Percentiles rank a stretch among this genome's conserved stretches.
phyloP scores from a whole-genome alignment of 2,888 invertebrate genomes.

The Meliscaeva auricollis region DNA sequence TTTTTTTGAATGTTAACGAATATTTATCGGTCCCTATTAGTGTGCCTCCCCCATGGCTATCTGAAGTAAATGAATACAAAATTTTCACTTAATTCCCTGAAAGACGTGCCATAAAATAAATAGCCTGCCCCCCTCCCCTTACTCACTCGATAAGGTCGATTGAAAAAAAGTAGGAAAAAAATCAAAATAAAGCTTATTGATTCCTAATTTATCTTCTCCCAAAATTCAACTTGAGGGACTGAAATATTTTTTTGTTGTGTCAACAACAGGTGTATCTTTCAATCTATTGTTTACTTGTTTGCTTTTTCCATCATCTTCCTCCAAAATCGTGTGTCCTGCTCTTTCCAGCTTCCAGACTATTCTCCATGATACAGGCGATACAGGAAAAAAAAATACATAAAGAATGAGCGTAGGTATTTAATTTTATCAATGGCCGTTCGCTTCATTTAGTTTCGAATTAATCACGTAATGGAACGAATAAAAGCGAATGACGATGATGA shows the following conservation, averaged over 20 bases:
- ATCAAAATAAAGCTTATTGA: slow-evolving; percentile 32
- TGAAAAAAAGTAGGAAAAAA: background rate
- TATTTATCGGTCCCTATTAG: too few species aligned
- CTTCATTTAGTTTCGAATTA: slow-evolving; percentile 39
- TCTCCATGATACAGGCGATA: background rate
- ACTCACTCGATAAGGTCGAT: background rate
- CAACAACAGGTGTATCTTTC: slow-evolving; percentile 37
- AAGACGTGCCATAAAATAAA: slow-evolving; percentile 35
- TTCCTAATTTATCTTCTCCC: slow-evolving; percentile 29
- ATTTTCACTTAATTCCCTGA: slow-evolving; percentile 10
- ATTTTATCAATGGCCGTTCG: slow-evolving; percentile 31
- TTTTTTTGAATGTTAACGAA: background rate
- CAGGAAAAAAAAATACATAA: background rate
- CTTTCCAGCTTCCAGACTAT: background rate
- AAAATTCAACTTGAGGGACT: slow-evolving; percentile 26
- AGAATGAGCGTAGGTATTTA: slow-evolving; percentile 34
- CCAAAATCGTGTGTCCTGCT: background rate
- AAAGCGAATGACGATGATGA: slow-evolving; percentile 3
- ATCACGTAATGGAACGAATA: slow-evolving; percentile 42
- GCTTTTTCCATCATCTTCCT: slow-evolving; percentile 4
- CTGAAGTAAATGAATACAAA: slow-evolving; percentile 17
- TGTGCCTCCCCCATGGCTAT: too few species aligned
- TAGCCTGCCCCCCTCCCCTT: background rate
- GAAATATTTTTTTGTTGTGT: background rate
- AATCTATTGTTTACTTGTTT: slow-evolving; percentile 24